Percentiles rank a stretch among this genome's conserved stretches.
phyloP scores from a whole-genome alignment of 2,888 invertebrate genomes.

The Drosophila suboccidentalis region DNA sequence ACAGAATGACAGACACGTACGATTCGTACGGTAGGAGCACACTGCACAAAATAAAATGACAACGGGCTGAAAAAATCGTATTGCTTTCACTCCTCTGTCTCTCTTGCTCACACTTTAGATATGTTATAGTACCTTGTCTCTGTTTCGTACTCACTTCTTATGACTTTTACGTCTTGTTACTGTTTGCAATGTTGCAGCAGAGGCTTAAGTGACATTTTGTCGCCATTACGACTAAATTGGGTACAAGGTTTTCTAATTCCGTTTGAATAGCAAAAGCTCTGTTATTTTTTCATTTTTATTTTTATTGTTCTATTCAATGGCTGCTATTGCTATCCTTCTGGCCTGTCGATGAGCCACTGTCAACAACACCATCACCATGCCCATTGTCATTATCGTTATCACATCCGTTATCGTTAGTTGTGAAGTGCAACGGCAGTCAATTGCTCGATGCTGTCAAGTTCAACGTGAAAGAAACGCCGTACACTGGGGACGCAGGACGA shows the following conservation, averaged over 20 bases:
- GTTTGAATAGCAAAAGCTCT: conserved; percentile 76
- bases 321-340: conserved; percentile 3
- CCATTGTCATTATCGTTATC: conserved; percentile 25
- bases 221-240: conserved; percentile 77
- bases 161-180: conserved; percentile 38
- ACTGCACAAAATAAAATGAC: conserved; percentile 30
- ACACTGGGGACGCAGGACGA: conserved; percentile 29
- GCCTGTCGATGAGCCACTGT: not conserved
- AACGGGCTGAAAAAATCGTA: conserved; percentile 51
- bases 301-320: conserved; percentile 50
- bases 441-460: conserved; percentile 16
- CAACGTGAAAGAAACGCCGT: conserved; percentile 59
- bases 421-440: conserved; percentile 43
- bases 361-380: conserved; percentile 10
- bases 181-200: conserved; percentile 52
- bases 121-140: not conserved
- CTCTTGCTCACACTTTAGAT: not conserved
- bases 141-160: conserved; percentile 5
- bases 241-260: conserved; percentile 69
- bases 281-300: conserved; percentile 70
- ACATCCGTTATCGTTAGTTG: conserved; percentile 3
- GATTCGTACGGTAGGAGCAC: not conserved
- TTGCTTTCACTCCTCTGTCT: conserved; percentile 1
- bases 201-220: conserved; percentile 67
- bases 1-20: not conserved